These are phyloP conservation scores for Leucania comma DNA, from an alignment of 2,888 invertebrate genomes.

Conservation along the genomic window DNA sequence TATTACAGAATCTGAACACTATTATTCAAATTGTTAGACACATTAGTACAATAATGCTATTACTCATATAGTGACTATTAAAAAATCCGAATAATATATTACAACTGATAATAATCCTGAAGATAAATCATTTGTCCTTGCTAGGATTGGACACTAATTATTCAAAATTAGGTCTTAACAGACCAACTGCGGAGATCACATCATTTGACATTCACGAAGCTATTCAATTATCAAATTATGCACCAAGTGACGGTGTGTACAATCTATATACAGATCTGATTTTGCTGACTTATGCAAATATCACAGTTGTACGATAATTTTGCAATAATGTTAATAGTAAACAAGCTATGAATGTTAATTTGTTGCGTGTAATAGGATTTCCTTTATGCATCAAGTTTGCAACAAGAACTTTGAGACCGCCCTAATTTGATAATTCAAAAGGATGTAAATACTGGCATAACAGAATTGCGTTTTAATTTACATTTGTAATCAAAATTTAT, in stretches of 20 bases:
- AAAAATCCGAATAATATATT: constrained; percentile 11
- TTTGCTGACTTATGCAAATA: constrained; percentile 61
- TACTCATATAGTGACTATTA: constrained; percentile 15
- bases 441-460: constrained; percentile 29
- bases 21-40: background rate
- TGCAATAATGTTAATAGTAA: constrained; percentile 59
- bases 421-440: constrained; percentile 44
- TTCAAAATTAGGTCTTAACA: constrained; percentile 35
- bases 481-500: background rate
- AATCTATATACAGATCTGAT: constrained; percentile 58
- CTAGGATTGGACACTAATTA: constrained; percentile 26
- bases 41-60: constrained; percentile 16
- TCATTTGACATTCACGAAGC: constrained; percentile 49
- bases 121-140: constrained; percentile 22
- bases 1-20: background rate
- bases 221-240: constrained; percentile 57
- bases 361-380: constrained; percentile 57
- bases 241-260: constrained; percentile 39
- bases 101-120: constrained; percentile 22
- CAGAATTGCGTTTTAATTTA: constrained; percentile 14
- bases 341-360: constrained; percentile 65
- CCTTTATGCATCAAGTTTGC: constrained; percentile 53
- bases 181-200: constrained; percentile 44
- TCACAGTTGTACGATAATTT: constrained; percentile 62
- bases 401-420: constrained; percentile 40